Base-by-base conservation (phyloP, 2,888 invertebrate genomes). In the Drosophila monieri region DNA sequence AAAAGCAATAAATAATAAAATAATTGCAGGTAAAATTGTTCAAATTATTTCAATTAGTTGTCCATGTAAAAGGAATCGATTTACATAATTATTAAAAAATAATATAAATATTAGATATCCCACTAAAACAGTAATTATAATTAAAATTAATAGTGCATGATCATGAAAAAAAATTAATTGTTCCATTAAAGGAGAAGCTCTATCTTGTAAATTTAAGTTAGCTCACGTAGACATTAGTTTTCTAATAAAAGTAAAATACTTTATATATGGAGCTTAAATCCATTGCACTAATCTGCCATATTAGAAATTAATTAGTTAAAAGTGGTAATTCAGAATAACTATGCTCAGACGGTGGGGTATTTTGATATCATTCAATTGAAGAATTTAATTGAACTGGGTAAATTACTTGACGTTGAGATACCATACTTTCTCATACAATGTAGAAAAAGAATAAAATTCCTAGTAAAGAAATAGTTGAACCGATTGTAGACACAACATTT, bases 191-290 rank as follows among this genome's bases (percentile, higher is more conserved):
- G 94, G 94, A 0, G 94, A 94, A 47, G 92, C 91, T 79, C 93
- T 91, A 92, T 94, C 93, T 94, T 94, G 94, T 71, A 94, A 89
- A 66, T 91, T 92, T 77, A 94, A 80, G 84, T 92, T 93, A 75
- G 93, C 92, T 93, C 93, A 94, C 80, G 93, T 93, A 91, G 93
- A 91, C 91, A 94, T 93, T 85, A 60, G 39, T 90, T 56, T 76
- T 93, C 93, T 93, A 93, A 94, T 92, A 93, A 94, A 94, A 93
- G 92, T 91, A 88, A 91, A 85, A 89, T 90, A 92, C 93, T 94
- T 94, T 94, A 94, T 94, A 91, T 92, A 93, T 93, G 94, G 92
- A 93, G 92, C 93, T 94, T 94, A 94, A 94, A 93, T 94, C 93
- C 93, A 94, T 93, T 92, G 93, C 93, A 93, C 92, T 92, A 92